These are phyloP conservation scores for Percopsis transmontana DNA, from an alignment of 2,113 vertebrate genomes.

Conservation along the genomic window DNA sequence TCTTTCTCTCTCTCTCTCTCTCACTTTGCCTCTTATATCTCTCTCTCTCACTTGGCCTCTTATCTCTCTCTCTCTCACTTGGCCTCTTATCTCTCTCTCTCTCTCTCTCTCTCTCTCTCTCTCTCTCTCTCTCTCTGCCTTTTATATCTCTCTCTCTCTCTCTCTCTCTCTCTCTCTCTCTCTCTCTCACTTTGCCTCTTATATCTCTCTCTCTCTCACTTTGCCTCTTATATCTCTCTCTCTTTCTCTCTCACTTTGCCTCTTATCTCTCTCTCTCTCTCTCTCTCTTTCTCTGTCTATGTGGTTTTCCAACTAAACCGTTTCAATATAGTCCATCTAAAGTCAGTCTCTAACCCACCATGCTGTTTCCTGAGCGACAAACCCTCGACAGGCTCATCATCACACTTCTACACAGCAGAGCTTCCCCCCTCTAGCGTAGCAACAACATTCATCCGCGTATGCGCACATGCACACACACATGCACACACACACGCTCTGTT, in stretches of 20 bases:
- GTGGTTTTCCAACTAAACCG: too few species aligned
- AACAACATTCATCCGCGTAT: neutral
- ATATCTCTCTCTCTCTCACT: too few species aligned
- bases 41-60: neutral
- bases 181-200: too few species aligned
- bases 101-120: neutral
- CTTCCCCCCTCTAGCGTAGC: slow-evolving; percentile 17
- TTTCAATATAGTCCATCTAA: too few species aligned
- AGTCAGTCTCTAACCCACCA: neutral
- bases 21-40: too few species aligned
- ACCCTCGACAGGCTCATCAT: neutral
- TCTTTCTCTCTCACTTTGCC: too few species aligned
- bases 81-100: too few species aligned
- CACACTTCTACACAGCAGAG: neutral
- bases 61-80: neutral
- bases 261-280: neutral
- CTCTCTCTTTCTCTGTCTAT: neutral
- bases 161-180: neutral
- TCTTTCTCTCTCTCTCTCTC: too few species aligned
- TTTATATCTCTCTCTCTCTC: neutral
- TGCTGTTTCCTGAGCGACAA: slow-evolving; percentile 3
- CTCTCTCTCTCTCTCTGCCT: neutral
- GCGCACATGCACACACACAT: neutral
- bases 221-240: too few species aligned
- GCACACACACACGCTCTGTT: slow-evolving; percentile 12